These are phyloP conservation scores for Propithecus perrieri DNA, from an alignment of 2,797 vertebrate species.

Conservation along the genomic window DNA sequence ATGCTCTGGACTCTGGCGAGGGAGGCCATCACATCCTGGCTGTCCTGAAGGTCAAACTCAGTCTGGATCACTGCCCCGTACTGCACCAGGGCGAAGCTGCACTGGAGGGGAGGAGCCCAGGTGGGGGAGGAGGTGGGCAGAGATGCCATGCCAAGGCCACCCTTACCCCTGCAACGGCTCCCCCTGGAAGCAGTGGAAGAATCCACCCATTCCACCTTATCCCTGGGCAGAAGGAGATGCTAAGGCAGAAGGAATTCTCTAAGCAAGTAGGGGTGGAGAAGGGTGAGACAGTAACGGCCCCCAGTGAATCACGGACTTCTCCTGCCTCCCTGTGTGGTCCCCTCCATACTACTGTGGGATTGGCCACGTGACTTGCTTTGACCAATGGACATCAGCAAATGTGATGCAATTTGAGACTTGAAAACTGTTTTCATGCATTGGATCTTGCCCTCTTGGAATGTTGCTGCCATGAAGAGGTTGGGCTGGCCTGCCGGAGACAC, in stretches of 20 bases:
- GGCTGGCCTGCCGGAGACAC: not conserved
- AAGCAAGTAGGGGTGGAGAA: not conserved
- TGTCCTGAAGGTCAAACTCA: conserved; percentile 86
- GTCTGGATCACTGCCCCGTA: conserved; percentile 84
- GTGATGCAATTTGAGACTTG: not conserved
- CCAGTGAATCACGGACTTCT: not conserved
- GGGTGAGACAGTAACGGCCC: not conserved
- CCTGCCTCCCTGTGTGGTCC: not conserved
- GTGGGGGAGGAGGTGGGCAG: not conserved
- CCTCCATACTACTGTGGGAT: not conserved
- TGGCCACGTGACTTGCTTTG: not conserved
- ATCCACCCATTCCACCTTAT: not conserved
- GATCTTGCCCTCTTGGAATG: not conserved
- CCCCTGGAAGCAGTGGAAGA: not conserved
- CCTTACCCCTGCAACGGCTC: not conserved
- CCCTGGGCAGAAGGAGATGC: not conserved
- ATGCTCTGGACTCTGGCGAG: conserved; percentile 84
- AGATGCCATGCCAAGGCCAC: not conserved
- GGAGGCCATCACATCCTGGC: conserved; percentile 59
- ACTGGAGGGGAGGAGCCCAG: conserved; percentile 74
- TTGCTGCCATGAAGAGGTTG: not conserved
- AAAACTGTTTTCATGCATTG: not conserved
- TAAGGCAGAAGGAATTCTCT: not conserved
- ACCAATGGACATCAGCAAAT: not conserved
- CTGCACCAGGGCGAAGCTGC: conserved; percentile 88